These are phyloP conservation scores for Lophius piscatorius DNA, from an alignment of 2,113 vertebrate genomes.

Conservation along the genomic window DNA sequence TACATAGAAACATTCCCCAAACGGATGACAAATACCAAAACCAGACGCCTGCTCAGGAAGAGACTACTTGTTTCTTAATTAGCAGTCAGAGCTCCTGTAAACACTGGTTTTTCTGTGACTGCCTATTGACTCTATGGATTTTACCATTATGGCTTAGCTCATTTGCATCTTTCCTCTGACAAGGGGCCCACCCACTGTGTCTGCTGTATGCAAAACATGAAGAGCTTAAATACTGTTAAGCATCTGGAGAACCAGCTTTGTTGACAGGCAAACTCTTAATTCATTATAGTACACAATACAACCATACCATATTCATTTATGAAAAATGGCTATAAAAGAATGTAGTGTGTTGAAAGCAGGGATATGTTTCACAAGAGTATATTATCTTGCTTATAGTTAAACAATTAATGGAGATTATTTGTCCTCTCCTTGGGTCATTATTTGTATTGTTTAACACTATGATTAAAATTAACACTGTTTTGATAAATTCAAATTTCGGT, in stretches of 20 bases:
- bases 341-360: constrained; percentile 27
- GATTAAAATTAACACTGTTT: not conserved
- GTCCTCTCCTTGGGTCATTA: no score
- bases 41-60: constrained; percentile 67
- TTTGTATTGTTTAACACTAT: no score
- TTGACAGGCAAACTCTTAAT: constrained; percentile 58
- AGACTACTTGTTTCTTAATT: constrained; percentile 67
- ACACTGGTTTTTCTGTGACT: constrained; percentile 65
- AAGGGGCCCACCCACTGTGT: constrained; percentile 75
- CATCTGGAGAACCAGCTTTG: constrained; percentile 59
- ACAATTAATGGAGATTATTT: not conserved
- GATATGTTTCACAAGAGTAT: constrained; percentile 18
- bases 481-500: not conserved
- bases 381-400: not conserved
- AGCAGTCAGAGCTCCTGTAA: constrained; percentile 59
- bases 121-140: constrained; percentile 52
- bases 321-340: constrained; percentile 37
- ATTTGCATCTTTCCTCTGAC: constrained; percentile 72
- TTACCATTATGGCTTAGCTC: constrained; percentile 61
- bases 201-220: constrained; percentile 43
- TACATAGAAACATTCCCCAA: constrained; percentile 68
- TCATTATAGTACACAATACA: constrained; percentile 33
- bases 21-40: constrained; percentile 63
- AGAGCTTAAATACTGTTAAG: constrained; percentile 61
- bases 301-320: constrained; percentile 39